A percentile compares a stretch with the other conserved stretches of the same genome.
Conservation (phyloP, 2,797 vertebrate species). For the Lagorchestes hirsutus region DNA sequence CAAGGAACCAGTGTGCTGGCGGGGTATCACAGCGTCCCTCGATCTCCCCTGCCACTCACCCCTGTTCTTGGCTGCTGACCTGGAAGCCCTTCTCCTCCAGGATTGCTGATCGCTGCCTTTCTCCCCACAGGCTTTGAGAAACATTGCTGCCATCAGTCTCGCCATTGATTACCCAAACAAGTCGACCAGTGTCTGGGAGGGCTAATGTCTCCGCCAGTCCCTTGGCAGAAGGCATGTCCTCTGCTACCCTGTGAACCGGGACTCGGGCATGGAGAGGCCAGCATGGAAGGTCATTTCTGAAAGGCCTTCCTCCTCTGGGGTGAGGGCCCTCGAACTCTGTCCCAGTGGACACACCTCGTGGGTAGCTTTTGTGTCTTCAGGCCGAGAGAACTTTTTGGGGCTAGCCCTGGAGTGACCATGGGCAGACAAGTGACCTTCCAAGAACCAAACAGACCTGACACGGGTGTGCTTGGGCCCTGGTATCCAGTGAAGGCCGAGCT, state of each 20-base stretch:
- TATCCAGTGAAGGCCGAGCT: not conserved
- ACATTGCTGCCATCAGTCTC: constrained; percentile 98
- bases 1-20: too few species aligned
- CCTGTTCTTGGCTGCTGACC: accelerated
- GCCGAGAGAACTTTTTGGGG: not conserved
- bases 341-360: not conserved
- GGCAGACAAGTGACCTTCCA: constrained; percentile 51
- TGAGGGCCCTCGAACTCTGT: not conserved
- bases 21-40: not conserved
- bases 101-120: not conserved
- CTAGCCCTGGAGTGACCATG: not conserved
- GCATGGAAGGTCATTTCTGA: not conserved
- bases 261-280: not conserved
- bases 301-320: not conserved
- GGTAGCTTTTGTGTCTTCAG: constrained; percentile 42
- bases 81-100: too few species aligned
- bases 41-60: not conserved
- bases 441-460: not conserved
- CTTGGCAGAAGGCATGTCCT: not conserved
- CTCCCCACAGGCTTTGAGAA: constrained; percentile 93
- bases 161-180: constrained; percentile 99
- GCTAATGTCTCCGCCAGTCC: constrained; percentile 36
- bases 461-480: not conserved
- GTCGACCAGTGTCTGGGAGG: constrained; percentile 94
- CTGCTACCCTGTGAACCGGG: not conserved